Base-by-base conservation (phyloP, 2,888 invertebrate species). In the Hoplodrina ambigua region DNA sequence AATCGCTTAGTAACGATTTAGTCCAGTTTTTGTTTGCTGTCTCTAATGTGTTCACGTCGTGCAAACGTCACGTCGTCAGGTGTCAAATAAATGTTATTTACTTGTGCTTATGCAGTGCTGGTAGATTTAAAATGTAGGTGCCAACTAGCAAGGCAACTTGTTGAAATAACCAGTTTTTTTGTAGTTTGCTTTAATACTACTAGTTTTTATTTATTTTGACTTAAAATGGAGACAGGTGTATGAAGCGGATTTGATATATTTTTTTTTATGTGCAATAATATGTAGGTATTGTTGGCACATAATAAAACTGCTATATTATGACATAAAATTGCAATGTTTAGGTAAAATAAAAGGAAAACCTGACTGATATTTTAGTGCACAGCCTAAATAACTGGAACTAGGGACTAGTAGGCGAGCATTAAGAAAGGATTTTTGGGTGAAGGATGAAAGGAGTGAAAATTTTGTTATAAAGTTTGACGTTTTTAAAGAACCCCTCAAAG, bases 21-120 rank as follows among this genome's bases (percentile, higher is more conserved):
- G 81, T 79, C 67, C 74, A 81, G 70, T 84, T 84, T 84, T 84
- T 84, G 75, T 84, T 84, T 79, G 79, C 69, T 73, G 63, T 58
- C 81, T 60, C 56, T 71, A 80, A 82, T 82, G 70, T 69, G 57
- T 66, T 75, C 66, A 78, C 15, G 72, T 74, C 80, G 72, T 74
- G 69, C 76, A 57, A 65, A 65, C 68, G 70, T 80, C 67, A 75
- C 54, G 60, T 66, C 62, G 60, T 62, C 57, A 78, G 74, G 82
- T 74, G 67, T 62, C 81, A 72, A 72, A 61, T 60, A 54, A 80
- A 65, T 52, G 52, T 66, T 58, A 59, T 33, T 57, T 19, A 57
- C 66, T 66, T 53, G 44, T 20, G 33, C 15, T 53, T 60, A 78
- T 62, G 71, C 49, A 44, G 71, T 63, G n/a, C 57, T 62, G 41